Percentiles rank a stretch among this genome's conserved stretches.
These are phyloP conservation scores for Eupeodes luniger DNA, from an alignment of 2,888 invertebrate genomes.

Conservation along the genomic window DNA sequence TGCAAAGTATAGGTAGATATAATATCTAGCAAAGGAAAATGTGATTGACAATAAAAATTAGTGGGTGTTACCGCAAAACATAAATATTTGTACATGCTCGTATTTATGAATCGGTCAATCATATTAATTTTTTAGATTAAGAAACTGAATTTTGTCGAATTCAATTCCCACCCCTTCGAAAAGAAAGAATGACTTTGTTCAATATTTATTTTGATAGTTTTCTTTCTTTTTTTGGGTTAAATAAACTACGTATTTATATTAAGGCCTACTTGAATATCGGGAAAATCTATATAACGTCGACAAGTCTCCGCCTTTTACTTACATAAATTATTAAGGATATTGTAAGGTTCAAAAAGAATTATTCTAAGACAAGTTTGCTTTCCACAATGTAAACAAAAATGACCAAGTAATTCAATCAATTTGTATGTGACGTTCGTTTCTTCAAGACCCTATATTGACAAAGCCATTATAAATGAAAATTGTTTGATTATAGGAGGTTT, in stretches of 20 bases:
- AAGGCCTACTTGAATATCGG: neutral
- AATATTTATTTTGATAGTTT: conserved; percentile 7
- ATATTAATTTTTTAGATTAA: neutral
- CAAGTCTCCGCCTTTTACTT: neutral
- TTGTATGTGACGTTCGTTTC: neutral
- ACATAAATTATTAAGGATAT: conserved; percentile 7
- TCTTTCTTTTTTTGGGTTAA: neutral
- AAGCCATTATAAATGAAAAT: neutral
- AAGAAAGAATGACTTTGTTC: neutral
- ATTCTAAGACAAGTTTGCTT: neutral
- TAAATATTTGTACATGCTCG: too few species aligned
- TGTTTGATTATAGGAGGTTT: neutral
- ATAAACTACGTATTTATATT: neutral
- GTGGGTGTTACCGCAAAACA: too few species aligned
- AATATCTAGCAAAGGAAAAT: too few species aligned
- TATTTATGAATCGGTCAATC: neutral
- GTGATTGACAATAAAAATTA: too few species aligned
- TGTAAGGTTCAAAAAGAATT: neutral
- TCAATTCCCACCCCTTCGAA: neutral
- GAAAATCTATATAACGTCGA: neutral
- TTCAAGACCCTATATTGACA: neutral
- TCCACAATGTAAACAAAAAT: neutral
- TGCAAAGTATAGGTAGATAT: too few species aligned
- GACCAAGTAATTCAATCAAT: conserved; percentile 2
- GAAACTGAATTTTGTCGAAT: neutral